phyloP scores from a whole-genome alignment of 2,888 invertebrate genomes.

The Mongoloraphidia duomilia region DNA sequence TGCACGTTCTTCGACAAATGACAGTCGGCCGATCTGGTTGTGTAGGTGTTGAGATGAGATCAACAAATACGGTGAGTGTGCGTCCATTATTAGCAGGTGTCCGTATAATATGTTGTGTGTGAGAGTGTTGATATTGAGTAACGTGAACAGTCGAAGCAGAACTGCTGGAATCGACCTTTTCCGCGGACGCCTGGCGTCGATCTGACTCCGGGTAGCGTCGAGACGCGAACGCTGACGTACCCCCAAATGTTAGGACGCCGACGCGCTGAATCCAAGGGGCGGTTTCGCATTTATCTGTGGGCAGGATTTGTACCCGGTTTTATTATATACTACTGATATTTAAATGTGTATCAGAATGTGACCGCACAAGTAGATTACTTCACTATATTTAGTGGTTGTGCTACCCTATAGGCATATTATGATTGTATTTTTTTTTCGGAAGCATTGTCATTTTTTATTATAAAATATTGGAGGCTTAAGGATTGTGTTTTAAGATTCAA shows the following conservation, averaged over 20 bases:
- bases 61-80: background rate
- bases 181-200: constrained; percentile 22
- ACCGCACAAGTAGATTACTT: constrained; percentile 13
- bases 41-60: too few relatives aligned
- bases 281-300: constrained; percentile 29
- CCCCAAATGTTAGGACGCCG: constrained; percentile 26
- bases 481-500: too few relatives aligned
- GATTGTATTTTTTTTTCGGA: constrained; percentile 21
- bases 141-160: background rate
- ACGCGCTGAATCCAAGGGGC: constrained; percentile 26
- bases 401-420: constrained; percentile 4
- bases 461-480: constrained; percentile 16
- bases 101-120: constrained; percentile 3
- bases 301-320: constrained; percentile 26
- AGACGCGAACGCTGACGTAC: constrained; percentile 26
- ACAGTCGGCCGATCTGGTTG: too few relatives aligned
- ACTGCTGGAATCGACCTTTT: constrained; percentile 16
- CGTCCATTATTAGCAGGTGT: background rate
- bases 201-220: constrained; percentile 18
- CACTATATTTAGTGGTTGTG: too few relatives aligned
- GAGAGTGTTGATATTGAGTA: constrained; percentile 8
- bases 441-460: constrained; percentile 28
- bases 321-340: constrained; percentile 2
- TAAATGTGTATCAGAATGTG: constrained; percentile 2
- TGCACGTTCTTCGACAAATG: too few relatives aligned